Evolutionary conservation across 2,888 invertebrate genomes (phyloP), one percentile per base, ranked within the genome.

Genomic region (Tiliacea citrago): DNA sequence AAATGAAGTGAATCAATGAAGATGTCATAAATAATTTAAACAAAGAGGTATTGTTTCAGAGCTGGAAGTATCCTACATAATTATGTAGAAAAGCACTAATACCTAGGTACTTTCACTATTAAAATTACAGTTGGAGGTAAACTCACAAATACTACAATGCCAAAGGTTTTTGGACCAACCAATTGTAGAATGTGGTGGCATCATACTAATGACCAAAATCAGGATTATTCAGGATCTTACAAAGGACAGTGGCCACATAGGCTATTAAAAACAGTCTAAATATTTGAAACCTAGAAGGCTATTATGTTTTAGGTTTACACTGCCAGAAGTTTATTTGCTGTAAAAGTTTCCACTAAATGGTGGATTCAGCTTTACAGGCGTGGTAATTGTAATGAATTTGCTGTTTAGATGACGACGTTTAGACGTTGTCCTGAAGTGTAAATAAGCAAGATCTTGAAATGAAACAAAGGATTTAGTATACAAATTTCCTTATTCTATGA

Each of bases 1-100:
- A 57, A 78, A 73, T 35, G 47, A 58, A 65, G 6, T 74, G 57
- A 83, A 66, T 61, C 47, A 74, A 53, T 21, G 13, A 24, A 67
- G 18, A 12, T 13, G 12, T 76, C 49, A 65, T 29, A 16, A 18
- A 53, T 12, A 29, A n/a, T 55, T 65, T 12, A 47, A 57, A 49
- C 24, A 80, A 68, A 47, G 2, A 18, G 0, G 0, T 24, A 49
- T 72, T 79, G 21, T 61, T 72, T n/a, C 18, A 57, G 42, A 24
- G 16, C 55, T 24, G 0, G 21, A 49, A 66, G 55, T 45, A 61
- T 13, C 12, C 24, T n/a, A n/a, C n/a, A n/a, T n/a, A n/a, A n/a
- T n/a, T 61, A 42, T 7, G 39, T 55, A 49, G 21, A n/a, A 39
- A 55, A 55, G 5, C 35, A n/a, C 9, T 18, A 16, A 18, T 24